Conservation (phyloP, 2,113 vertebrate genomes). For the Phocoena sinus region DNA sequence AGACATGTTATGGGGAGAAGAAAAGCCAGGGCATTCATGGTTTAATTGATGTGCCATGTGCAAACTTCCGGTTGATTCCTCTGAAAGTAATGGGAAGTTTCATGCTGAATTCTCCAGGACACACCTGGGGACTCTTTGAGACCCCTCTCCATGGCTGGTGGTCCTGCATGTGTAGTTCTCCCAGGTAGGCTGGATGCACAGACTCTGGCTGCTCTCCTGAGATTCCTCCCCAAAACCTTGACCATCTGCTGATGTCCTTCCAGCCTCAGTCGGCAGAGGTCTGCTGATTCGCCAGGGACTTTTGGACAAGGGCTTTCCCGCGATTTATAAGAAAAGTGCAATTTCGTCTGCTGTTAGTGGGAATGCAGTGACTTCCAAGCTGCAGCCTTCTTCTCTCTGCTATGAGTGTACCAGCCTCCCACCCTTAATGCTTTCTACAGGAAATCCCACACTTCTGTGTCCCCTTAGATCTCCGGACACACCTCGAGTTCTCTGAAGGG, state of each 20-base stretch:
- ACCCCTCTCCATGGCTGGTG: too few species aligned
- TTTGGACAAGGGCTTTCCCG: neutral
- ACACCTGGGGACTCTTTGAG: neutral
- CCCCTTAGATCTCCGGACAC: neutral
- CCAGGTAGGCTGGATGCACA: neutral
- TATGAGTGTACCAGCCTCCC: neutral
- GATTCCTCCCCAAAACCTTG: neutral
- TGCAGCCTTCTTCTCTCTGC: neutral
- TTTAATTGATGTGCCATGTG: neutral
- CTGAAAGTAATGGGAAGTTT: neutral
- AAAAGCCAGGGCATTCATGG: neutral
- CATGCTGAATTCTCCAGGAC: neutral
- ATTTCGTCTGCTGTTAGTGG: fast-evolving
- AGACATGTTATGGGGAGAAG: fast-evolving
- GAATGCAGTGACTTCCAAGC: neutral
- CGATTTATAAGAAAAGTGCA: neutral
- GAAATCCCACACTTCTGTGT: neutral
- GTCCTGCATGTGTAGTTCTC: fast-evolving
- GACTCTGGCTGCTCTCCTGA: neutral
- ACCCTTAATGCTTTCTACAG: neutral
- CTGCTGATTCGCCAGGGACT: neutral
- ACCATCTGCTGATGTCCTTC: neutral
- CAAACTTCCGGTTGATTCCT: neutral
- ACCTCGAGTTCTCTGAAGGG: neutral
- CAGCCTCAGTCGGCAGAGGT: neutral